Evolutionary conservation across 2,113 vertebrate species (phyloP).

Genomic region (Coturnix japonica): DNA sequence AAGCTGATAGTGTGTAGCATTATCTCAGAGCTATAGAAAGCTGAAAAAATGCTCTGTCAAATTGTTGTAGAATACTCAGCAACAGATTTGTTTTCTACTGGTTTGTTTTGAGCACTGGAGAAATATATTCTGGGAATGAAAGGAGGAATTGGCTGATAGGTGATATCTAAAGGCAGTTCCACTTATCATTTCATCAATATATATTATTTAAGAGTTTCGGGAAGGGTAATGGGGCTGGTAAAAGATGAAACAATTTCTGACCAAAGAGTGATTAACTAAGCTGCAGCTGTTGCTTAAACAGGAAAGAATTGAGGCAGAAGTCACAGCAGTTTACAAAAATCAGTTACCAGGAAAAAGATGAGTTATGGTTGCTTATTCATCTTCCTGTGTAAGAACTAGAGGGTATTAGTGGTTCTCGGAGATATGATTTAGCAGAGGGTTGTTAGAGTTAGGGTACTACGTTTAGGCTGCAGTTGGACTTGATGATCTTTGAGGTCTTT

Average conservation of each 20-base stretch:
- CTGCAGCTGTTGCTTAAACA: not conserved
- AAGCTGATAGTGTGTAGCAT: not conserved
- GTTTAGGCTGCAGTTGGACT: no score
- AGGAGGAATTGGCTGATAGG: not conserved
- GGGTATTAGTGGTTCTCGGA: not conserved
- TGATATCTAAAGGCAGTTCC: not conserved
- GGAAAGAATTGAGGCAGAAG: not conserved
- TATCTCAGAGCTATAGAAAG: not conserved
- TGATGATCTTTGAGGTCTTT: no score
- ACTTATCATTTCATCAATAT: no score
- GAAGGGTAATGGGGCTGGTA: accelerated
- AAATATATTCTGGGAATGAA: not conserved
- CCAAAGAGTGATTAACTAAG: not conserved
- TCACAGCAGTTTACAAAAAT: not conserved
- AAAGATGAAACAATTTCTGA: not conserved
- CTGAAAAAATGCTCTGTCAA: slow-evolving; percentile 23
- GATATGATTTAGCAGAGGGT: no score
- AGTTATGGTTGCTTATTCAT: not conserved
- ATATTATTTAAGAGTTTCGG: not conserved
- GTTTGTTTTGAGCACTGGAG: not conserved
- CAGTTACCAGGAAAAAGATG: not conserved
- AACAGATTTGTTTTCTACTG: not conserved
- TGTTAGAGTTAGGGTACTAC: no score
- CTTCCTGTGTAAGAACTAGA: not conserved
- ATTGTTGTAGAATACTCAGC: not conserved